phyloP scores from a whole-genome alignment of 1,140 invertebrate genomes.

The Drosophila erecta region DNA sequence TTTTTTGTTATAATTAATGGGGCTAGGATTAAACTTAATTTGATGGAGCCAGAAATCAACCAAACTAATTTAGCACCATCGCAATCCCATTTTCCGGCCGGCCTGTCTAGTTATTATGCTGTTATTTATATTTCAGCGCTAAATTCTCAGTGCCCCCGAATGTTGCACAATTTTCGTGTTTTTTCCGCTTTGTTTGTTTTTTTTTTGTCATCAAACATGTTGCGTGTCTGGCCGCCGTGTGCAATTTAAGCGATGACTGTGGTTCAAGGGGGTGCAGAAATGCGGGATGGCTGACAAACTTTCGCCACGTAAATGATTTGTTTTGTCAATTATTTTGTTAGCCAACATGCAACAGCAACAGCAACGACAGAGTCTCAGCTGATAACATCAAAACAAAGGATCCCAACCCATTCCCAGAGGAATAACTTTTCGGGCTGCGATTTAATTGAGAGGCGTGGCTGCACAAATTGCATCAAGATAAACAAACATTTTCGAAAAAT shows the following conservation, averaged over 20 bases:
- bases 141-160: constrained; percentile 29
- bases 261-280: constrained; percentile 18
- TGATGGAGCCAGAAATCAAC: background rate
- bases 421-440: constrained; percentile 28
- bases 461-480: constrained; percentile 51
- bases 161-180: constrained; percentile 43
- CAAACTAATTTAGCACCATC: background rate
- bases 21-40: background rate
- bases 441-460: constrained; percentile 73
- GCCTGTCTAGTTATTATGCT: constrained; percentile 64
- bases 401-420: background rate
- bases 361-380: constrained; percentile 37
- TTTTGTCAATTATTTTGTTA: constrained; percentile 84
- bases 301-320: constrained; percentile 83
- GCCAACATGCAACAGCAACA: constrained; percentile 56
- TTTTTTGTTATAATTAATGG: no score
- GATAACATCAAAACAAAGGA: constrained; percentile 83
- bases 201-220: constrained; percentile 73
- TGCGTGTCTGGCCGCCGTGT: constrained; percentile 76
- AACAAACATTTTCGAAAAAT: constrained; percentile 50
- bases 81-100: background rate
- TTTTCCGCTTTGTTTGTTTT: background rate
- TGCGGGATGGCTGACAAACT: constrained; percentile 43
- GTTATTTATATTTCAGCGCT: constrained; percentile 64
- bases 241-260: constrained; percentile 52